Base-by-base conservation (phyloP, 2,888 invertebrate genomes). In the Copidosoma aretas region DNA sequence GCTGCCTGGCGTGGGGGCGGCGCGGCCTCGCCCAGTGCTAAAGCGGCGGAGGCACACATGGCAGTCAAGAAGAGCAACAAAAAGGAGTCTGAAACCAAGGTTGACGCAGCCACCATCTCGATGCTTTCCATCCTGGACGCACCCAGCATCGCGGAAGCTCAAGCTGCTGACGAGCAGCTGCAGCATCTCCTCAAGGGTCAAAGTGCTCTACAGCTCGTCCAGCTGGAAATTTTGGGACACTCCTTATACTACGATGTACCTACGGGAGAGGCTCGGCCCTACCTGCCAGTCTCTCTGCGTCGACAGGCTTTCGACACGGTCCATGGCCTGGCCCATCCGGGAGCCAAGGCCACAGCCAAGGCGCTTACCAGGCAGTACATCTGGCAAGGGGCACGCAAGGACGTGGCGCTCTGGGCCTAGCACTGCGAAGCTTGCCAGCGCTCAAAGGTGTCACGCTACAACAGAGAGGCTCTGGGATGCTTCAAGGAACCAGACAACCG, bases 281-380 rank as follows among this genome's bases (percentile, higher is more conserved):
- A 71, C 57, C 61, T 76, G 10, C 73, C 77, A 21, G n/a, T 43
- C 17, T 0, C 41, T 14, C 69, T 76, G 1, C 68, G 78, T 17
- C 56, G 64, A 51, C 59, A n/a, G n/a, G 70, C 72, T 5, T 76
- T 79, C 60, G 32, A 75, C 10, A 54, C n/a, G 0, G 15, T 77
- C 0, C 76, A 77, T 53, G 22, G 57, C 3, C 66, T 74, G 10
- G 41, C 59, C 1, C 59, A 59, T 43, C 59, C 59, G 8, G 39
- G 60, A 14, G 8, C 15, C 1, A 70, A 71, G 10, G 68, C 74
- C 0, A 77, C 77, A 0, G 51, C 60, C 1, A 75, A 73, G 21
- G 25, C 81, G 1, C 75, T 83, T 0, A 62, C 77, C 0, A 58
- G 78, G 32, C 73, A 80, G 0, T 83, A 75, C 61, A 77, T 83